phyloP scores from a whole-genome alignment of 2,113 vertebrate genomes.

The Nothoprocta pentlandii region DNA sequence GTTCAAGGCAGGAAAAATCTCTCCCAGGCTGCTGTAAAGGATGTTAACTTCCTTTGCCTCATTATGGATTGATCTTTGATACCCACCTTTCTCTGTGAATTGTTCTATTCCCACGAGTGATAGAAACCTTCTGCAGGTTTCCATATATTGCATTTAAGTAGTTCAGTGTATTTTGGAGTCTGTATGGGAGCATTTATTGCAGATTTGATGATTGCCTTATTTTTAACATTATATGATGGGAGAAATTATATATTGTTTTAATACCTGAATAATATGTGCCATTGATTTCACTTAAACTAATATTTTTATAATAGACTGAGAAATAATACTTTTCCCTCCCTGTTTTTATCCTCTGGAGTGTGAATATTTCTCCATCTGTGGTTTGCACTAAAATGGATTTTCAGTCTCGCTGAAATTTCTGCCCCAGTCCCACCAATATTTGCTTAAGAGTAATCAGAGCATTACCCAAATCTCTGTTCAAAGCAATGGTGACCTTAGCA shows the following conservation, averaged over 20 bases:
- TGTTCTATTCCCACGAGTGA: constrained; percentile 61
- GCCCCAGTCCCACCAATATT: constrained; percentile 50
- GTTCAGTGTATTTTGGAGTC: constrained; percentile 52
- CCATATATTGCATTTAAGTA: constrained; percentile 45
- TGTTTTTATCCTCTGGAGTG: constrained; percentile 6
- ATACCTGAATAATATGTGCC: constrained; percentile 37
- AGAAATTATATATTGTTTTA: constrained; percentile 55
- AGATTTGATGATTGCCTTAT: constrained; percentile 12
- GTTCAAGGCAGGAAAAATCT: constrained; percentile 48
- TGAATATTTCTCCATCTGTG: constrained; percentile 50
- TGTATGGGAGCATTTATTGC: constrained; percentile 46
- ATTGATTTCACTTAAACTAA: constrained; percentile 56
- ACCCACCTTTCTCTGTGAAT: constrained; percentile 52
- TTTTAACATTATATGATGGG: constrained; percentile 26
- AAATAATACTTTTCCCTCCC: background rate
- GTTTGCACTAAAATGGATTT: constrained; percentile 63
- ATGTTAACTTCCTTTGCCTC: constrained; percentile 50
- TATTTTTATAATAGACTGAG: constrained; percentile 27
- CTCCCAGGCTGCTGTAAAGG: constrained; percentile 1
- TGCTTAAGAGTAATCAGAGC: constrained; percentile 61
- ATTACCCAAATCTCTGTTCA: constrained; percentile 67
- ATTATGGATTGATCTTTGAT: constrained; percentile 60
- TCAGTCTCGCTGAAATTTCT: constrained; percentile 55
- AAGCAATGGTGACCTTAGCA: constrained; percentile 59
- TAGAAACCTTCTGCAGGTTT: constrained; percentile 54